Evolutionary conservation across 2,797 vertebrate species (phyloP), one percentile per base, ranked within the genome.

Genomic region (Halcyon smyrnensis): DNA sequence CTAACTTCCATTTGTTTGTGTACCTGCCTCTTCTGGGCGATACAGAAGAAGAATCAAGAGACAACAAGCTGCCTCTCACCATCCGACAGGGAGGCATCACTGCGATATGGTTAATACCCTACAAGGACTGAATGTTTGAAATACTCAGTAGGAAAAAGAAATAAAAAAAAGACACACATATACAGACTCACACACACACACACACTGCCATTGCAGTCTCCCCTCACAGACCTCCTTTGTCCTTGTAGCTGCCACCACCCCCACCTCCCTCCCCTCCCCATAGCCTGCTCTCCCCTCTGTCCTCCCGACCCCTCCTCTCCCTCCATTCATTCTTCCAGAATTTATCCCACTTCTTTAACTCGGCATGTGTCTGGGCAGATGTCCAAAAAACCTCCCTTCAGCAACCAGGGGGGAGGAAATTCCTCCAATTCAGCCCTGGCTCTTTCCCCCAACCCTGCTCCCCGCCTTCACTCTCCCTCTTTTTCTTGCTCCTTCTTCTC

Each of bases 301-400:
- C 87, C 81, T 93, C 93, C 94, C 32, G 62, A 95, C 95, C 95
- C 93, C 96, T 97, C 93, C 96, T 95, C 90, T 97, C 80, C 75
- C 89, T 93, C 94, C 96, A 96, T 98, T 97, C 97, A 97, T 97
- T 98, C 97, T 98, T 97, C 97, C 93, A 97, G 97, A 98, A 98
- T 98, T 96, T 97, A 98, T 98, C 97, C 98, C 30, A 43, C 96
- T 97, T 97, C 97, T 98, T 98, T 98, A 97, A 98, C 97, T 97
- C 96, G 92, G 98, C 99, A 99, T 99, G 98, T 98, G 99, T 99
- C 98, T 99, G 98, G 99, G 99, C 99, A 99, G 98, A 99, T 99
- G 98, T 99, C 99, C 99, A 99, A 99, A 98, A 97, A 97, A 65
- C 83, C 97, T 98, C 96, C 91, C 96, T 98, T 98, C 97, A 97